A percentile compares a stretch with the other conserved stretches of the same genome.
phyloP scores from a whole-genome alignment of 2,797 vertebrate species.

The Ficedula albicollis region DNA sequence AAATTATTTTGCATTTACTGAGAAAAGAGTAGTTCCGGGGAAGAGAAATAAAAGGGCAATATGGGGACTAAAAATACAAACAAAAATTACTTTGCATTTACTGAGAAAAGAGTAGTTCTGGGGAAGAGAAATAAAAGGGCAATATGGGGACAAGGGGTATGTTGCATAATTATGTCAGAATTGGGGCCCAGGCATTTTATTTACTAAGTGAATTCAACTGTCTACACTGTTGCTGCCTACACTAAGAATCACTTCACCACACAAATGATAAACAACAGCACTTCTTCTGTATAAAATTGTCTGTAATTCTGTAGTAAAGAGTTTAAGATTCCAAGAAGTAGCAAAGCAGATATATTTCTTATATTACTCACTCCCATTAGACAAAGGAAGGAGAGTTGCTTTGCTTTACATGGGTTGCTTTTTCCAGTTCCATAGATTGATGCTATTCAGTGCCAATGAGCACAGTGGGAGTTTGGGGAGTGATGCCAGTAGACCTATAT shows the following conservation, averaged over 20 bases:
- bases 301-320: not conserved
- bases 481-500: not conserved
- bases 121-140: not conserved
- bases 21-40: not conserved
- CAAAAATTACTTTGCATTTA: not conserved
- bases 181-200: not conserved
- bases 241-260: not conserved
- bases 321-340: not conserved
- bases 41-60: not conserved
- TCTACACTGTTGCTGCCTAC: not conserved
- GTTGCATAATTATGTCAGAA: not conserved
- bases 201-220: not conserved
- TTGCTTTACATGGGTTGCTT: not conserved
- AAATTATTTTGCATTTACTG: not conserved
- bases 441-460: not conserved
- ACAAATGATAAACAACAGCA: not conserved
- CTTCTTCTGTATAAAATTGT: not conserved
- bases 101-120: not conserved
- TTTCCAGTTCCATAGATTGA: not conserved
- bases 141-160: not conserved
- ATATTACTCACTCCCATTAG: not conserved
- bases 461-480: not conserved
- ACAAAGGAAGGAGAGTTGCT: not conserved
- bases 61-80: not conserved
- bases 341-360: not conserved